Conservation (phyloP, 1,140 invertebrate species). For the Macrosteles quadrilineatus region DNA sequence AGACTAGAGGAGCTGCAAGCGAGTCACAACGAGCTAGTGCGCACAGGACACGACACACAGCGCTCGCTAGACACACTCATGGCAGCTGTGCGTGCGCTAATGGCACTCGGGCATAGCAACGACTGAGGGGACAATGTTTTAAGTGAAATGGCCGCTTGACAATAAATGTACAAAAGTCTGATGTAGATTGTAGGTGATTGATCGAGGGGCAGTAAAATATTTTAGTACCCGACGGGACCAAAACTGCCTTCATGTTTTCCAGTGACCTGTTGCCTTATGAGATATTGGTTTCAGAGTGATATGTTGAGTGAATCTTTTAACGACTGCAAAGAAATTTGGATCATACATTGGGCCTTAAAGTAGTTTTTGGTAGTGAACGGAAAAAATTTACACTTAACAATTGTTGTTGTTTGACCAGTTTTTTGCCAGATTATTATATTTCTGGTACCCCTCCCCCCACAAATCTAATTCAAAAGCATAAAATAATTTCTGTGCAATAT, state of each 20-base stretch:
- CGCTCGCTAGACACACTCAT: conserved; percentile 9
- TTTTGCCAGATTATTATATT: too few species aligned
- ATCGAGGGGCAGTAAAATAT: not conserved
- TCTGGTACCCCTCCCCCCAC: too few species aligned
- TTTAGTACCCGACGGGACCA: not conserved
- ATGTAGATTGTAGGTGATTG: not conserved
- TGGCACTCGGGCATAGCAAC: conserved; percentile 41
- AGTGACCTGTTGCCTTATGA: not conserved
- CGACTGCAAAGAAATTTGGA: too few species aligned
- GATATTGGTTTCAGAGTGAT: too few species aligned
- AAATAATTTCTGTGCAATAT: too few species aligned
- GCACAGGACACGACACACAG: not conserved
- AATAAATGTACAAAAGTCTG: not conserved
- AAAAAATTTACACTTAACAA: too few species aligned
- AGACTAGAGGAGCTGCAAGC: conserved; percentile 5
- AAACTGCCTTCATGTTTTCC: not conserved
- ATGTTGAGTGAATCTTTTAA: too few species aligned
- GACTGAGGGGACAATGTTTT: conserved; percentile 33
- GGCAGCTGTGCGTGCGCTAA: conserved; percentile 36
- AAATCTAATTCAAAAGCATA: too few species aligned
- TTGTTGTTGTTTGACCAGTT: too few species aligned
- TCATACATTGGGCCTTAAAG: too few species aligned
- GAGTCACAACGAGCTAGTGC: not conserved
- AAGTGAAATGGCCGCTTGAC: not conserved
- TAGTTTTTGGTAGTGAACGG: too few species aligned